phyloP scores from a whole-genome alignment of 2,797 vertebrate genomes.

The Pitangus sulphuratus region DNA sequence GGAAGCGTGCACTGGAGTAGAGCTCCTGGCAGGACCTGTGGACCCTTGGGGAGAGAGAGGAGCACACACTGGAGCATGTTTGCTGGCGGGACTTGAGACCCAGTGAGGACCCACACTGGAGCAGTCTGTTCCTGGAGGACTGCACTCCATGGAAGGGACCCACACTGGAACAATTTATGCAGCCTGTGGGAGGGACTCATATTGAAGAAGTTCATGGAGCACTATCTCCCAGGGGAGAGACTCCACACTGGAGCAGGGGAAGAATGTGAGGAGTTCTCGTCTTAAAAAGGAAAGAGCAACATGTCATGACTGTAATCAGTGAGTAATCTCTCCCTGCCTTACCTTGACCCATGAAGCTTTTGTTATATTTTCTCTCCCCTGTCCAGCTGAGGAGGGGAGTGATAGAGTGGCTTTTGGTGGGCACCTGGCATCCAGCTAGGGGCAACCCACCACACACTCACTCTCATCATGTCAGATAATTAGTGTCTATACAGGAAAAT shows the following conservation, averaged over 20 bases:
- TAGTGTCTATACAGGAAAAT: neutral
- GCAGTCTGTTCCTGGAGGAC: neutral
- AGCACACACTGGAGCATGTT: neutral
- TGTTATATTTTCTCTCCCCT: neutral
- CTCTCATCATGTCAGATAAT: neutral
- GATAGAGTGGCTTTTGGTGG: neutral
- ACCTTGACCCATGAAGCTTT: neutral
- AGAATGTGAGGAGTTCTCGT: neutral
- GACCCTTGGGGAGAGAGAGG: neutral
- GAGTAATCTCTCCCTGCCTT: neutral
- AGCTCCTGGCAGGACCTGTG: neutral
- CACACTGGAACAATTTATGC: neutral
- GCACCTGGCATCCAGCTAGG: neutral
- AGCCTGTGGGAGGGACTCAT: neutral
- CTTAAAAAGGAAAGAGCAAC: neutral
- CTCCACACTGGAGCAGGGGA: neutral
- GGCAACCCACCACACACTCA: neutral
- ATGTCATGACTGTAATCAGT: neutral
- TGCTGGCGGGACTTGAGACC: neutral
- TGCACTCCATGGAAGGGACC: neutral
- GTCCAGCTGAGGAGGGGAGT: neutral
- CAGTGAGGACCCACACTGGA: neutral
- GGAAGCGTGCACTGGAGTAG: fast-evolving
- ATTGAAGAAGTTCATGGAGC: neutral
- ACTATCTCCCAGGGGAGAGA: neutral